phyloP scores from a whole-genome alignment of 2,113 vertebrate genomes.

The Drymodes brunneopygia region DNA sequence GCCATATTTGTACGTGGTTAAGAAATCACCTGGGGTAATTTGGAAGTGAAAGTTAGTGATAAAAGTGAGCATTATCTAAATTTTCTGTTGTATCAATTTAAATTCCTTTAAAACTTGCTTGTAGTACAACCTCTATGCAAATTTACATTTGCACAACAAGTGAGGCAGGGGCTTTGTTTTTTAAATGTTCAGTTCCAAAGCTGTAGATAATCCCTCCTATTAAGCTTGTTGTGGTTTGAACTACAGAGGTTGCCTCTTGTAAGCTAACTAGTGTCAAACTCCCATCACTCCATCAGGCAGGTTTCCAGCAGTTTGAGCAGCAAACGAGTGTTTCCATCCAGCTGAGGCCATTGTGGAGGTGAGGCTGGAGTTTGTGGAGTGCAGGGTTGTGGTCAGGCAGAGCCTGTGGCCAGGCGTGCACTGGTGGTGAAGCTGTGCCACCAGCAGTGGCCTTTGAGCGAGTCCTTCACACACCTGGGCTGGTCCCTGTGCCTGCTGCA shows the following conservation, averaged over 20 bases:
- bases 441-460: background rate
- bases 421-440: fast-evolving
- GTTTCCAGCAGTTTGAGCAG: background rate
- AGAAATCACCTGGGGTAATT: background rate
- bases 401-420: fast-evolving
- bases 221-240: background rate
- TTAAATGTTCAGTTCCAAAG: background rate
- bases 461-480: fast-evolving
- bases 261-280: background rate
- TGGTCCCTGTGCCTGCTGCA: fast-evolving
- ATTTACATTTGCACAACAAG: background rate
- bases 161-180: background rate
- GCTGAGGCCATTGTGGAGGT: background rate
- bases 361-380: background rate
- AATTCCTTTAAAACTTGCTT: background rate
- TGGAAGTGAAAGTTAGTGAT: background rate
- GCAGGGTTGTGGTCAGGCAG: fast-evolving
- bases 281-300: fast-evolving
- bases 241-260: background rate
- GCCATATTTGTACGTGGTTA: background rate
- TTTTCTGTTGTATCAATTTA: background rate
- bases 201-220: background rate
- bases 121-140: background rate
- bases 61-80: background rate
- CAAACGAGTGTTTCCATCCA: background rate